phyloP scores from a whole-genome alignment of 2,797 vertebrate genomes.

The Spheniscus humboldti region DNA sequence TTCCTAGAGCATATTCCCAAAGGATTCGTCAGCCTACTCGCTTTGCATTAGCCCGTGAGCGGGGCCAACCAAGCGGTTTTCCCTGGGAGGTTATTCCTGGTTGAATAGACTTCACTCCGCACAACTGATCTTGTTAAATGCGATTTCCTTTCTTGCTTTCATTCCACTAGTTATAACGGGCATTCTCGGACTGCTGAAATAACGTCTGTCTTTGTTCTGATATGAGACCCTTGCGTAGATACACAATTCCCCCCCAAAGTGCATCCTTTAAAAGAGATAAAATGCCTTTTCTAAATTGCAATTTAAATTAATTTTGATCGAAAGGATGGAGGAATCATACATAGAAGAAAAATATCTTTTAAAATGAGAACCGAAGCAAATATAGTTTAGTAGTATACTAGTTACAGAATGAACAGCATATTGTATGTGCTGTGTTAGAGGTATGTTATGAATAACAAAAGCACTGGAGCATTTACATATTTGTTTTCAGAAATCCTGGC shows the following conservation, averaged over 20 bases:
- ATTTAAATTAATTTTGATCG: neutral
- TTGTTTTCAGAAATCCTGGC: constrained; percentile 93
- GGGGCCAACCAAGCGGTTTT: neutral
- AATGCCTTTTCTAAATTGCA: constrained; percentile 2
- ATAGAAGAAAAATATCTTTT: constrained; percentile 28
- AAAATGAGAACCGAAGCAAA: constrained; percentile 56
- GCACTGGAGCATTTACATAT: constrained; percentile 89
- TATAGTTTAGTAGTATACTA: constrained; percentile 67
- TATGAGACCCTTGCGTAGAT: neutral
- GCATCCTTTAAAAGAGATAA: neutral
- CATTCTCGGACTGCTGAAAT: neutral
- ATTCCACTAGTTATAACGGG: neutral
- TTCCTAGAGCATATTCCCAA: neutral
- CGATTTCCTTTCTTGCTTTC: neutral
- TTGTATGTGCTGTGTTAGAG: constrained; percentile 83
- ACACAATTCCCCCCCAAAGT: neutral
- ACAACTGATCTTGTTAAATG: neutral
- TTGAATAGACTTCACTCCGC: neutral
- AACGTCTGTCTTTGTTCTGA: constrained; percentile 63
- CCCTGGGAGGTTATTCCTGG: neutral
- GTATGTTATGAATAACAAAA: constrained; percentile 86
- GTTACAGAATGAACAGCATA: constrained; percentile 82
- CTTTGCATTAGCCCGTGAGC: neutral
- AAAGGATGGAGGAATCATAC: neutral
- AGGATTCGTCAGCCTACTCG: neutral